Evolutionary conservation across 2,113 vertebrate genomes (phyloP).

Genomic region (Barbus barbus): DNA sequence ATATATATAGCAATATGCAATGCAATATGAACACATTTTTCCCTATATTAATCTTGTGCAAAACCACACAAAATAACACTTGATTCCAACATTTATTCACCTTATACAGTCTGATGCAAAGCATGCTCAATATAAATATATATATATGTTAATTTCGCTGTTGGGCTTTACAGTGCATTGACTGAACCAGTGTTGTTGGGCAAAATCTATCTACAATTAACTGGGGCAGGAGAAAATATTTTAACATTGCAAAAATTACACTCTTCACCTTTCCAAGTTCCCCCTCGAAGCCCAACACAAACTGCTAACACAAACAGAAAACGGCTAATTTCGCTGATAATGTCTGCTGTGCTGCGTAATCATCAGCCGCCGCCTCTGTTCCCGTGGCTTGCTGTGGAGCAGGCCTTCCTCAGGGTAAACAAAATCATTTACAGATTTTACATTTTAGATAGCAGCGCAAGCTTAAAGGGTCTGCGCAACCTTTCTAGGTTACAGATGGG

Average conservation of each 20-base stretch:
- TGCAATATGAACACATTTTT: too few relatives aligned
- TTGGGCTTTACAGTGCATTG: not conserved
- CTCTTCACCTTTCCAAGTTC: not conserved
- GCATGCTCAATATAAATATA: too few relatives aligned
- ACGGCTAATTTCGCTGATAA: not conserved
- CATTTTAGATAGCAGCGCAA: constrained; percentile 61
- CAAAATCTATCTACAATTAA: not conserved
- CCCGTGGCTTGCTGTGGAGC: not conserved
- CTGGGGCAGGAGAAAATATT: not conserved
- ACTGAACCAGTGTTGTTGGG: too few relatives aligned
- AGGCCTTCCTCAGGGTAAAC: constrained; percentile 22
- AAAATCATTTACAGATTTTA: too few relatives aligned
- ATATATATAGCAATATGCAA: too few relatives aligned
- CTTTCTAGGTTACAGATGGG: constrained; percentile 73
- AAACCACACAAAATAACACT: too few relatives aligned
- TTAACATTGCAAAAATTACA: not conserved
- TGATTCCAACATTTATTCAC: too few relatives aligned
- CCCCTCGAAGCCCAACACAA: not conserved
- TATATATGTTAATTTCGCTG: not conserved
- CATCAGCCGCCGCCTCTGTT: not conserved
- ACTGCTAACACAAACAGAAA: constrained; percentile 12
- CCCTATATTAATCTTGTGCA: too few relatives aligned
- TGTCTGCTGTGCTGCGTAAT: not conserved
- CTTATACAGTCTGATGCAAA: too few relatives aligned
- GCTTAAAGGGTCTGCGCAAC: constrained; percentile 47